A percentile compares a stretch with the other conserved stretches of the same genome.
Evolutionary conservation across 2,113 vertebrate genomes (phyloP).

Genomic region (Hemibagrus wyckioides): DNA sequence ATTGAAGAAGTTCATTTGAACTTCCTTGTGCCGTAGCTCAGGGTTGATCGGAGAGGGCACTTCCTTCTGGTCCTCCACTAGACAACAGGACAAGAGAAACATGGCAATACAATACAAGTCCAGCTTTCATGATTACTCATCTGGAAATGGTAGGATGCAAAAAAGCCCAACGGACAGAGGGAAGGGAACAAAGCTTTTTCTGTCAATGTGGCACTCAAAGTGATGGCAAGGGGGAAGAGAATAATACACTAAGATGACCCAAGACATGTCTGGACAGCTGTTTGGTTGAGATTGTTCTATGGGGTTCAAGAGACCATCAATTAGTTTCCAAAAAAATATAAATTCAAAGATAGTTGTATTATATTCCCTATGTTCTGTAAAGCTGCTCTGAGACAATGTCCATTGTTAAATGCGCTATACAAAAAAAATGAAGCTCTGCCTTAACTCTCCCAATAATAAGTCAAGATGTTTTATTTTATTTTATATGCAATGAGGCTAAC

Average conservation of each 20-base stretch:
- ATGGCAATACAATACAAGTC: background rate
- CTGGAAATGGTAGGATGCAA: conserved; percentile 26
- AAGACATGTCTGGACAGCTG: conserved; percentile 29
- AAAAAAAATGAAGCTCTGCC: background rate
- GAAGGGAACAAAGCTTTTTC: conserved; percentile 43
- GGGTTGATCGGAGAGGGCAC: conserved; percentile 86
- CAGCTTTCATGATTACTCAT: background rate
- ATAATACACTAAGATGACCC: conserved; percentile 6
- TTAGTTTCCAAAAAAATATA: background rate
- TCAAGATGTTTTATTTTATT: background rate
- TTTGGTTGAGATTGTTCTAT: background rate
- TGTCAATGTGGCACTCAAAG: conserved; percentile 1
- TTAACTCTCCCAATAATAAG: background rate
- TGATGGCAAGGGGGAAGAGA: background rate
- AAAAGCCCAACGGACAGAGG: conserved; percentile 30
- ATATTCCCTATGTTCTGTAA: too few relatives aligned
- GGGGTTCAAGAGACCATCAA: background rate
- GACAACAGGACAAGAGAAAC: conserved; percentile 26
- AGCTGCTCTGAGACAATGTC: too few relatives aligned
- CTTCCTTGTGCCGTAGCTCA: conserved; percentile 94
- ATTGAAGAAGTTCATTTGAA: conserved; percentile 98
- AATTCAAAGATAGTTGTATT: background rate
- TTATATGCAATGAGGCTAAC: background rate
- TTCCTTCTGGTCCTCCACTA: conserved; percentile 98
- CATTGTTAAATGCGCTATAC: background rate